Evolutionary conservation across 2,113 vertebrate genomes (phyloP).

Genomic region (Ovis aries): DNA sequence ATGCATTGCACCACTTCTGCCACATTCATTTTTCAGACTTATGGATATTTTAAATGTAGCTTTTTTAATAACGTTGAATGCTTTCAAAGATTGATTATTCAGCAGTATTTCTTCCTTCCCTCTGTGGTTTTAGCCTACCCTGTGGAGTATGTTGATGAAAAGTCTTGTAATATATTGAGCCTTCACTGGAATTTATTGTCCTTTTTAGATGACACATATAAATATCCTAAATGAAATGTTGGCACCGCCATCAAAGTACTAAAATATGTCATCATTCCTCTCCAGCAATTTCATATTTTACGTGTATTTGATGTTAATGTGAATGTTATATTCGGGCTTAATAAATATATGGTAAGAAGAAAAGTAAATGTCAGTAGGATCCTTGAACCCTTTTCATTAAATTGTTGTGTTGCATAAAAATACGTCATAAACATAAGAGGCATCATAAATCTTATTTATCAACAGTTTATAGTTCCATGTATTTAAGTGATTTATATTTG

Average conservation of each 20-base stretch:
- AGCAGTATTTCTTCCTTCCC: slow-evolving; percentile 74
- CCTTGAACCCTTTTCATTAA: slow-evolving; percentile 77
- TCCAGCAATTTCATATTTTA: slow-evolving; percentile 82
- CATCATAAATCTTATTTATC: slow-evolving; percentile 71
- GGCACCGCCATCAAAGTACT: slow-evolving; percentile 77
- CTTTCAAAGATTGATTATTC: slow-evolving; percentile 78
- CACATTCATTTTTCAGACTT: slow-evolving; percentile 72
- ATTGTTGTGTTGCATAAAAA: slow-evolving; percentile 71
- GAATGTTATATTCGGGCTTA: slow-evolving; percentile 76
- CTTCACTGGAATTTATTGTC: slow-evolving; percentile 82
- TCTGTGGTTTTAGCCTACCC: slow-evolving; percentile 72
- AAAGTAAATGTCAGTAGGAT: slow-evolving; percentile 80
- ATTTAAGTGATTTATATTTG: slow-evolving; percentile 61
- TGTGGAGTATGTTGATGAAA: slow-evolving; percentile 76
- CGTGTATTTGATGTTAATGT: slow-evolving; percentile 80
- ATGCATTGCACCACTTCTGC: slow-evolving; percentile 44
- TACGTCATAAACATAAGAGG: slow-evolving; percentile 67
- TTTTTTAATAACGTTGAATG: slow-evolving; percentile 72
- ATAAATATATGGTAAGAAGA: slow-evolving; percentile 75
- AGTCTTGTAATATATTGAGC: slow-evolving; percentile 74
- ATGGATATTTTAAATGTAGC: slow-evolving; percentile 71
- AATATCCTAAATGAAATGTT: slow-evolving; percentile 83
- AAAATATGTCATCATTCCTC: slow-evolving; percentile 81
- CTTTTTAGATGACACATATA: slow-evolving; percentile 80
- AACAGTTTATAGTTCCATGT: slow-evolving; percentile 45